A percentile compares a stretch with the other conserved stretches of the same genome.
These are phyloP conservation scores for Rhynchotus rufescens DNA, from an alignment of 2,797 vertebrate species.

Conservation along the genomic window DNA sequence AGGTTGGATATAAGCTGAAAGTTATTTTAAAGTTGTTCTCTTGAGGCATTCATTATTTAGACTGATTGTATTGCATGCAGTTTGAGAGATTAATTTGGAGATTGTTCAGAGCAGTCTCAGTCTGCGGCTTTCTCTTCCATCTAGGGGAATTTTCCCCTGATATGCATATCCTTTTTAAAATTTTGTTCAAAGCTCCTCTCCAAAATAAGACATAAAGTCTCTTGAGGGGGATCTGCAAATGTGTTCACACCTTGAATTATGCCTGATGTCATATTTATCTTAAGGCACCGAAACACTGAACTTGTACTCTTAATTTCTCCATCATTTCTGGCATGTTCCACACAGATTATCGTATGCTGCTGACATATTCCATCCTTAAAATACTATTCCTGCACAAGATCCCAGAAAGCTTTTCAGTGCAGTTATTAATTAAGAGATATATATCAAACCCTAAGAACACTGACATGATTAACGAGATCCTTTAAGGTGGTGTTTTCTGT, in stretches of 20 bases:
- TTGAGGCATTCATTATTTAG: neutral
- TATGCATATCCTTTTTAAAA: neutral
- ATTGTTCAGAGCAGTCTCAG: neutral
- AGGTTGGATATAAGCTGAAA: neutral
- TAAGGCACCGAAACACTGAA: neutral
- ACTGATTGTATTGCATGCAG: neutral
- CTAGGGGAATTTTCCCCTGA: neutral
- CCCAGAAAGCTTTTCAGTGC: neutral
- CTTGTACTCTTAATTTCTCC: neutral
- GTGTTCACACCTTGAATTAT: neutral
- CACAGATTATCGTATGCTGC: neutral
- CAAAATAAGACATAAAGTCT: neutral
- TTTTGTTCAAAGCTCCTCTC: neutral
- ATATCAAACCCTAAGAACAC: neutral
- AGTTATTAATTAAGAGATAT: constrained; percentile 22
- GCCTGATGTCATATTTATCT: neutral
- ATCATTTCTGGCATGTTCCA: neutral
- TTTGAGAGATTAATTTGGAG: neutral
- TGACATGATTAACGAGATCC: constrained; percentile 66
- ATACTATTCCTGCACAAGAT: neutral
- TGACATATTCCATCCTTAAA: neutral
- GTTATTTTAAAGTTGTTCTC: neutral
- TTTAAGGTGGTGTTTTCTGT: constrained; percentile 63
- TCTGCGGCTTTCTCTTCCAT: neutral
- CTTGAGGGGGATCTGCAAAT: neutral